phyloP scores from a whole-genome alignment of 2,888 invertebrate species.

The Diarsia brunnea region DNA sequence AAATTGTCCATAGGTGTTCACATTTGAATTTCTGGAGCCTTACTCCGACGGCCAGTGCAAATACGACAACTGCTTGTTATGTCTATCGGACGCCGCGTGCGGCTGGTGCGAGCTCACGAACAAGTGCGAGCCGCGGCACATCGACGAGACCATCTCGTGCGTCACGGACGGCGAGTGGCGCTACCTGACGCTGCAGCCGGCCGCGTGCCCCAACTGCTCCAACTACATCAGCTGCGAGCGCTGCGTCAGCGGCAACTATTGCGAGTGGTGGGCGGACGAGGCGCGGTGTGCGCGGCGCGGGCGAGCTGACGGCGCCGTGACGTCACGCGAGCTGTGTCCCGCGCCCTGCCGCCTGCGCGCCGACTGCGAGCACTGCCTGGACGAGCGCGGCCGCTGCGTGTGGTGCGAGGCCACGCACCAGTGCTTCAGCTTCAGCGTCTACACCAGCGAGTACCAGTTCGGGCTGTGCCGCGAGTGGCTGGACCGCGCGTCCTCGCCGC shows the following conservation, averaged over 20 bases:
- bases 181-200: constrained; percentile 95
- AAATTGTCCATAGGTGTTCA: constrained; percentile 91
- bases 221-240: constrained; percentile 97
- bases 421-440: constrained; percentile 98
- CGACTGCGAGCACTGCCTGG: constrained; percentile 95
- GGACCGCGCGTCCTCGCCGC: constrained; percentile 93
- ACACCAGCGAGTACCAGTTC: constrained; percentile 98
- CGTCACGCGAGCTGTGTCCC: constrained; percentile 93
- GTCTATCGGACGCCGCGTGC: constrained; percentile 96
- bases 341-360: constrained; percentile 94
- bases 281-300: constrained; percentile 96
- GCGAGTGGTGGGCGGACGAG: constrained; percentile 98
- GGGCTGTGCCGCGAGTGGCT: constrained; percentile 98
- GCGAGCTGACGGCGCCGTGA: constrained; percentile 91
- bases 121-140: constrained; percentile 92
- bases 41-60: constrained; percentile 95
- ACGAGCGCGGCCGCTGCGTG: constrained; percentile 96
- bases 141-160: constrained; percentile 93
- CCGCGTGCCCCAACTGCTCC: constrained; percentile 96
- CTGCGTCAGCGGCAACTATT: constrained; percentile 94
- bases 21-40: constrained; percentile 97
- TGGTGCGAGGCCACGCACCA: constrained; percentile 98
- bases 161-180: constrained; percentile 92
- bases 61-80: constrained; percentile 96
- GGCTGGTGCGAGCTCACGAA: constrained; percentile 97